These are phyloP conservation scores for Mimumesa dahlbomi DNA, from an alignment of 2,888 invertebrate species.

Conservation along the genomic window DNA sequence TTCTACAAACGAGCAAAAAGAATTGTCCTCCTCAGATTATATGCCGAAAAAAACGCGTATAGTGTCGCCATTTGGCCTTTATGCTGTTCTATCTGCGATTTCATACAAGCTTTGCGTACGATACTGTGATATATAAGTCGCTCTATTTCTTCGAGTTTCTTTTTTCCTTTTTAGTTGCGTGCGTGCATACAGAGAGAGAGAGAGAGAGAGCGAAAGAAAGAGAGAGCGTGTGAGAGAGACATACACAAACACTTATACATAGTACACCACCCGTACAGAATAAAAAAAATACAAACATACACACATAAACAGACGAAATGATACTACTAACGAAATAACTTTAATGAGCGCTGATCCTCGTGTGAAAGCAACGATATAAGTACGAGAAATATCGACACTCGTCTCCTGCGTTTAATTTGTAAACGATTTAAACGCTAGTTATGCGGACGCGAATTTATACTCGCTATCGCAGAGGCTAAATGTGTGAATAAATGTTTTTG, in stretches of 20 bases:
- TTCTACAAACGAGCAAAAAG: conserved; percentile 48
- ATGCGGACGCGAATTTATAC: conserved; percentile 30
- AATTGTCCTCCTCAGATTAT: conserved; percentile 53
- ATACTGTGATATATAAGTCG: conserved; percentile 79
- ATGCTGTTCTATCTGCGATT: conserved; percentile 77
- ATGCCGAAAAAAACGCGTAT: conserved; percentile 57
- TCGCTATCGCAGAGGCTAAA: conserved; percentile 49
- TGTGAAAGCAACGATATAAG: conserved; percentile 27
- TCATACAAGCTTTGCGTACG: conserved; percentile 75
- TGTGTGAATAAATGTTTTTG: conserved; percentile 51
- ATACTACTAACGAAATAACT: conserved; percentile 16
- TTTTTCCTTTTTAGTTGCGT: conserved; percentile 58
- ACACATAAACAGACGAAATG: background rate
- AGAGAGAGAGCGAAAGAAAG: too few relatives aligned
- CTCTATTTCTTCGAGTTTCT: conserved; percentile 65
- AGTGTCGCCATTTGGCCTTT: conserved; percentile 75
- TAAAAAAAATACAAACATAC: conserved; percentile 2
- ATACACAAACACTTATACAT: too few relatives aligned
- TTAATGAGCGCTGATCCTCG: conserved; percentile 20
- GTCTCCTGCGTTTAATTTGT: conserved; percentile 56
- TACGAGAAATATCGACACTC: conserved; percentile 30
- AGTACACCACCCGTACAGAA: too few relatives aligned
- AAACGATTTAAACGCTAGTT: conserved; percentile 45
- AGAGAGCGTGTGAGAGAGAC: too few relatives aligned
- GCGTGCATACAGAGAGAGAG: conserved; percentile 7